Conservation (phyloP, 2,888 invertebrate species). For the Aleiodes leptofemur region DNA sequence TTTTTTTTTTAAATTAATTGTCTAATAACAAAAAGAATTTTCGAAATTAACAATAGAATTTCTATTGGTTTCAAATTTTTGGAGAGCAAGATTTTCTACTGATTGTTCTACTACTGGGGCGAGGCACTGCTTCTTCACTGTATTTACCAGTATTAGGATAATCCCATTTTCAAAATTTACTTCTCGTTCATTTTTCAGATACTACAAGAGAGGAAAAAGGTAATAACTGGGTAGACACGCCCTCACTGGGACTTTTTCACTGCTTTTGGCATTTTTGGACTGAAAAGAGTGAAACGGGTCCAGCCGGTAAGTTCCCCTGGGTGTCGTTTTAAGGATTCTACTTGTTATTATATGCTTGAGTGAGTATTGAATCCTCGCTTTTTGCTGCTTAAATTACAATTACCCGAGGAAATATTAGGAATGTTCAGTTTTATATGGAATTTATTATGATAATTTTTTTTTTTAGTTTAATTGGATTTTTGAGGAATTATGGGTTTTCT, state of each 20-base stretch:
- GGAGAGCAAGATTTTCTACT: too few species aligned
- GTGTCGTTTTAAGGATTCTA: not conserved
- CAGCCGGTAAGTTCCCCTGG: constrained; percentile 19
- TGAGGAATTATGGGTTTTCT: too few species aligned
- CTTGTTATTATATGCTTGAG: constrained; percentile 2
- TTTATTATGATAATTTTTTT: too few species aligned
- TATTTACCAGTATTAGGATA: constrained; percentile 64
- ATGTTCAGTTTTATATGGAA: too few species aligned
- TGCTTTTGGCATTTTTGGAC: not conserved
- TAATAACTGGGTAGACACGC: constrained; percentile 38
- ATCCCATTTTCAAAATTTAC: constrained; percentile 62
- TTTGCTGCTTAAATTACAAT: not conserved
- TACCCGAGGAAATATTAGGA: not conserved
- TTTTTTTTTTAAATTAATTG: too few species aligned
- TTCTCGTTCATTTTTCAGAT: constrained; percentile 34
- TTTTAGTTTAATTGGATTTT: too few species aligned
- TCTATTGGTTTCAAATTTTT: not conserved
- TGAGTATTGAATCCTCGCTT: not conserved
- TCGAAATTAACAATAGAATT: too few species aligned
- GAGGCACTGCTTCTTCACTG: constrained; percentile 53
- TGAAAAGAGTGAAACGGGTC: constrained; percentile 43
- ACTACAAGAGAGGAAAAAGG: constrained; percentile 23
- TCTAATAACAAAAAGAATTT: too few species aligned
- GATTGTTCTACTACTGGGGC: too few species aligned
- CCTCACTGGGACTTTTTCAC: constrained; percentile 36